Evolutionary conservation across 2,797 vertebrate genomes (phyloP).

Genomic region (Botia almorhae): DNA sequence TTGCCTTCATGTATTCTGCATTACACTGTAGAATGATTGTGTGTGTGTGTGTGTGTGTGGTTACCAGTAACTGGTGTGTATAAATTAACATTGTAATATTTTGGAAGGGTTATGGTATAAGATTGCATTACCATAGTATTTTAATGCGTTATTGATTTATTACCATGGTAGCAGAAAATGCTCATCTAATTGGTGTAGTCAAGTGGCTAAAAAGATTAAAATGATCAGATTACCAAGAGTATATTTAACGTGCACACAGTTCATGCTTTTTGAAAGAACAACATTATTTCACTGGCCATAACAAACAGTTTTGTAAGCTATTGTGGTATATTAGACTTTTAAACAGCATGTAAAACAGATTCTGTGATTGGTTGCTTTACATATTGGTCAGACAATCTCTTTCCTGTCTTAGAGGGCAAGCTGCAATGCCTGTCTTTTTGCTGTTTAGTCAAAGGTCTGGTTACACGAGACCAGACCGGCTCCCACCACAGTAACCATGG

Average conservation of each 20-base stretch:
- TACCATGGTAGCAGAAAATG: no score
- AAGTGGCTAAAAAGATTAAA: no score
- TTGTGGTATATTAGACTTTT: neutral
- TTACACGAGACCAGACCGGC: neutral
- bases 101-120: neutral
- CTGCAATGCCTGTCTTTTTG: neutral
- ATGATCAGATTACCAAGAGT: neutral
- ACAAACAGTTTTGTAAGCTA: neutral
- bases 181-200: no score
- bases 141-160: no score
- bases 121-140: neutral
- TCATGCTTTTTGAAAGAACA: no score
- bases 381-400: neutral
- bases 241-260: no score
- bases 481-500: neutral
- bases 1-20: slow-evolving; percentile 18
- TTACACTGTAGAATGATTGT: neutral
- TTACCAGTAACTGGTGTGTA: neutral
- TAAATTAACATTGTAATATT: neutral
- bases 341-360: neutral
- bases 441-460: slow-evolving; percentile 1
- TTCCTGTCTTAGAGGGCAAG: neutral
- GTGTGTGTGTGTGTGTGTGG: neutral
- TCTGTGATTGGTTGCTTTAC: neutral
- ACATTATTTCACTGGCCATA: neutral